These are phyloP conservation scores for Sphecodes monilicornis DNA, from an alignment of 2,888 invertebrate genomes.

Conservation along the genomic window DNA sequence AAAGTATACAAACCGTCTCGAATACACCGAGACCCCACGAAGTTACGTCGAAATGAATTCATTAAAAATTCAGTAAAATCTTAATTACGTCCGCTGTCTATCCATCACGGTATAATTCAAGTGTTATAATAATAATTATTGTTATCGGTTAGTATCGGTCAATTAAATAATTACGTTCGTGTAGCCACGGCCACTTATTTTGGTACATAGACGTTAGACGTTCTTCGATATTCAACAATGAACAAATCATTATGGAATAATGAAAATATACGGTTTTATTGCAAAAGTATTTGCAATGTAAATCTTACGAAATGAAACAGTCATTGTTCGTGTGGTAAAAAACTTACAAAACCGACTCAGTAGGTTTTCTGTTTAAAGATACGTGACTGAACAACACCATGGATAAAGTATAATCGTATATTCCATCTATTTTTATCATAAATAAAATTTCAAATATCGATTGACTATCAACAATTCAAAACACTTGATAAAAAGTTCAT, in stretches of 20 bases:
- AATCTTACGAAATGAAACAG: not conserved
- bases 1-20: slow-evolving; percentile 11
- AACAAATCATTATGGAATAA: slow-evolving; percentile 23
- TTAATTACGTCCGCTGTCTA: slow-evolving; percentile 19
- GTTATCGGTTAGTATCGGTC: not conserved
- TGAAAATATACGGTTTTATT: not conserved
- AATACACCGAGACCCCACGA: not conserved
- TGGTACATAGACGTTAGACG: slow-evolving; percentile 9
- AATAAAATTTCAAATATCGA: not conserved
- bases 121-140: slow-evolving; percentile 10
- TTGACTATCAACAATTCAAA: not conserved
- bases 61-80: not conserved
- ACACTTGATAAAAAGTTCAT: not conserved
- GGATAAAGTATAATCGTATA: slow-evolving; percentile 5
- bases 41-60: not conserved
- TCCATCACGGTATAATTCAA: slow-evolving; percentile 21
- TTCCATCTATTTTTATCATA: not conserved
- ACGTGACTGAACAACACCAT: not conserved
- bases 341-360: not conserved
- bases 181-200: not conserved
- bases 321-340: not conserved
- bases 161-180: not conserved
- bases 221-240: slow-evolving; percentile 6
- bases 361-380: slow-evolving; percentile 1
- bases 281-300: slow-evolving; percentile 1